Evolutionary conservation across 2,113 vertebrate genomes (phyloP).

Genomic region (Calyptommatus sinebrachiatus): DNA sequence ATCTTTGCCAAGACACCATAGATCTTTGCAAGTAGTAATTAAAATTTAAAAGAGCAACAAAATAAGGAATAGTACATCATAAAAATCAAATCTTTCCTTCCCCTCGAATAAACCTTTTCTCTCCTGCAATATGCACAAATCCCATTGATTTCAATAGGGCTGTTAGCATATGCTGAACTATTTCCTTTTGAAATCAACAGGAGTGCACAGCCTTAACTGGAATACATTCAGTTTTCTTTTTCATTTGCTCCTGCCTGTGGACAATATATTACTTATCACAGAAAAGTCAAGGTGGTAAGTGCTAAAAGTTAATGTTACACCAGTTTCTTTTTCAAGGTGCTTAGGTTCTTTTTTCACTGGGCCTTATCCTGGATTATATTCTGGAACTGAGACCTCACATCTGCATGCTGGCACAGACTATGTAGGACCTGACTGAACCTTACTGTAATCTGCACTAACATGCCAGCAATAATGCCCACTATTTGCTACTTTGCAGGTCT

Average conservation of each 20-base stretch:
- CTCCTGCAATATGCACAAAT: too few relatives aligned
- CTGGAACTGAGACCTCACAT: too few relatives aligned
- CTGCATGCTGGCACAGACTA: too few relatives aligned
- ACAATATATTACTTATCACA: background rate
- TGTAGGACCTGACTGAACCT: too few relatives aligned
- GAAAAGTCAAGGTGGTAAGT: background rate
- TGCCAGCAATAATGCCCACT: too few relatives aligned
- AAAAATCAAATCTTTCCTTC: background rate
- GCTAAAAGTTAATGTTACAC: too few relatives aligned
- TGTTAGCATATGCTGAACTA: background rate
- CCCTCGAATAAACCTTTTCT: background rate
- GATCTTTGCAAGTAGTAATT: background rate
- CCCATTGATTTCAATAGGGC: background rate
- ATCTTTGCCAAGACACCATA: background rate
- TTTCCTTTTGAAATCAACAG: background rate
- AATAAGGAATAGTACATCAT: background rate
- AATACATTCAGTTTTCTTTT: background rate
- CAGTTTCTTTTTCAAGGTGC: too few relatives aligned
- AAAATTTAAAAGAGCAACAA: slow-evolving; percentile 10
- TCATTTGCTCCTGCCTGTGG: background rate
- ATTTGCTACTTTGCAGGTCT: too few relatives aligned
- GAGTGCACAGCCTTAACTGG: background rate
- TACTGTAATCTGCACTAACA: too few relatives aligned
- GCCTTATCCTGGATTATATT: too few relatives aligned
- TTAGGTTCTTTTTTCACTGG: too few relatives aligned